Evolutionary conservation across 37 sponge, comb jelly and placozoan genomes (phyloP).

Genomic region (Chondrosia reniformis): DNA sequence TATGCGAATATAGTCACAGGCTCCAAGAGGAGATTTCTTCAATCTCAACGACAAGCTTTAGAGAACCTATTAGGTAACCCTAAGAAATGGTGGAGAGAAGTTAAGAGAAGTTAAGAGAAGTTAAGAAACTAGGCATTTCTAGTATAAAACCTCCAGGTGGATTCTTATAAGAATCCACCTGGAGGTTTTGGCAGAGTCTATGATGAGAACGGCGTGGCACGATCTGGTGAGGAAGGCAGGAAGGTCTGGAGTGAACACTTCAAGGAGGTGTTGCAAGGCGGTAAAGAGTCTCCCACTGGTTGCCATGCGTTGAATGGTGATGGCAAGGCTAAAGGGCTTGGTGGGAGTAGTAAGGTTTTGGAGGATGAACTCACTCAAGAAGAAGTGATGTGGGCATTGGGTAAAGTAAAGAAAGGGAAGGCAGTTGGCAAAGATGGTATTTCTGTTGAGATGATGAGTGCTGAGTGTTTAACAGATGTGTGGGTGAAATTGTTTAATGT

Average conservation of each 20-base stretch:
- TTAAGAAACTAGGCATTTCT: not conserved
- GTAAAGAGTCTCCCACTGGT: not conserved
- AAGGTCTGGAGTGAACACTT: not conserved
- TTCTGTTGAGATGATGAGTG: not conserved
- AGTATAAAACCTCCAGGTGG: no score
- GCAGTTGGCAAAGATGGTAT: not conserved
- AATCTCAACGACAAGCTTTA: not conserved
- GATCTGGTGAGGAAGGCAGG: not conserved
- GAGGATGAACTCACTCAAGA: not conserved
- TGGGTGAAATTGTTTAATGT: not conserved
- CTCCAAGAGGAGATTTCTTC: not conserved
- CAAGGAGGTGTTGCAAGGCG: not conserved
- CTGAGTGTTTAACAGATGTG: not conserved
- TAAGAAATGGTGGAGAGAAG: not conserved
- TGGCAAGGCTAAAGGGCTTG: no score
- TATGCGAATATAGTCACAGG: not conserved
- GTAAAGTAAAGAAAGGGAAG: not conserved
- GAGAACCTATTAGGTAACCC: not conserved
- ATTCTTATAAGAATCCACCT: no score
- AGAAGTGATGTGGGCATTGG: not conserved
- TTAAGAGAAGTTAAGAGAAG: not conserved
- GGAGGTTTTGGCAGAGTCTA: no score
- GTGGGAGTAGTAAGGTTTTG: not conserved
- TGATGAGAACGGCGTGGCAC: not conserved
- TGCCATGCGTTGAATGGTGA: not conserved